Evolutionary conservation across 2,797 vertebrate species (phyloP).

Genomic region (Apogon talboti): DNA sequence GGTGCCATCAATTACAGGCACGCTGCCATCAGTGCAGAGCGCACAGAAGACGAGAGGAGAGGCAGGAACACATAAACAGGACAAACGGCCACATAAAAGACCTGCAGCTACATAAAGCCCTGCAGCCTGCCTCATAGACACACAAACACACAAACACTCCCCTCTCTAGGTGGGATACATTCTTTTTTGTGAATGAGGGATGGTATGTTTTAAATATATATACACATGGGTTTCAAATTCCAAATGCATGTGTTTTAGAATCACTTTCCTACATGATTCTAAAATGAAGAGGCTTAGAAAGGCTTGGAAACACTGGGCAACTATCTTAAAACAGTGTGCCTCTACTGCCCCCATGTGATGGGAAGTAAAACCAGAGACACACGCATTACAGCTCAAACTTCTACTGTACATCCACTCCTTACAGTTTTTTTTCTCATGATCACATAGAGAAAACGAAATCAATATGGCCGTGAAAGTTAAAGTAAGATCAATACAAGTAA

Average conservation of each 20-base stretch:
- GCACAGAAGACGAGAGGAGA: constrained; percentile 67
- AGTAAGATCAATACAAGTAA: constrained; percentile 15
- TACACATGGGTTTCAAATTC: background rate
- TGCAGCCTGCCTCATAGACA: constrained; percentile 39
- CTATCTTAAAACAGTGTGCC: constrained; percentile 3
- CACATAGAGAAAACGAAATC: constrained; percentile 2
- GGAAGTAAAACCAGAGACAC: accelerated
- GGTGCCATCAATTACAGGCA: constrained; percentile 87
- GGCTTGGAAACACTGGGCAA: background rate
- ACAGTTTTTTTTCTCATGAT: background rate
- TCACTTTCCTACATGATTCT: constrained; percentile 49
- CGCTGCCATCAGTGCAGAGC: constrained; percentile 80
- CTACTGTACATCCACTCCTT: background rate
- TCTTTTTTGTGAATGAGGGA: constrained; percentile 33
- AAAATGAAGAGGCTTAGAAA: background rate
- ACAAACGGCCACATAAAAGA: constrained; percentile 87
- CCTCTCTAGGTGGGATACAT: background rate
- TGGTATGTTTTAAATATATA: constrained; percentile 39
- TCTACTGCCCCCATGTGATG: constrained; percentile 70
- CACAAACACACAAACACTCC: constrained; percentile 19
- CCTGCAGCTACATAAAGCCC: constrained; percentile 68
- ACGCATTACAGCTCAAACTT: background rate
- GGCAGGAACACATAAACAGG: constrained; percentile 85
- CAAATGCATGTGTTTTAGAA: constrained; percentile 16
- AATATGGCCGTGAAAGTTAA: constrained; percentile 4